These are phyloP conservation scores for Scotopteryx bipunctaria DNA, from an alignment of 2,888 invertebrate species.

Conservation along the genomic window DNA sequence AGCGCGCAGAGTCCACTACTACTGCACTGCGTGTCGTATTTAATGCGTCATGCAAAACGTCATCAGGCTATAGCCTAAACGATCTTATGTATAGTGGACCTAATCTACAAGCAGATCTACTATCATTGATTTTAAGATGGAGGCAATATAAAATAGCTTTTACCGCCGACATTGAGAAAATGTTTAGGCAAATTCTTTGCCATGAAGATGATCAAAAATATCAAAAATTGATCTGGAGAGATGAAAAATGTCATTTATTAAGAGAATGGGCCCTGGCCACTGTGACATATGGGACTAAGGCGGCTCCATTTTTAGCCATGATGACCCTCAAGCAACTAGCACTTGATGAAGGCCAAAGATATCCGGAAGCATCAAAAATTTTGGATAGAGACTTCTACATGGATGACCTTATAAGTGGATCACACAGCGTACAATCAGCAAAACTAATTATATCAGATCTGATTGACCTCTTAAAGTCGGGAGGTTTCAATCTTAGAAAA, in stretches of 20 bases:
- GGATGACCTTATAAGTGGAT: slow-evolving; percentile 19
- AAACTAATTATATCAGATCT: slow-evolving; percentile 17
- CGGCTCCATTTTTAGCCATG: slow-evolving; percentile 25
- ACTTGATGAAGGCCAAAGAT: slow-evolving; percentile 12
- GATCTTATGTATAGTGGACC: slow-evolving; percentile 36
- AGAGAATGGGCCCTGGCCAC: neutral
- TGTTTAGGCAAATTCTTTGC: slow-evolving; percentile 31
- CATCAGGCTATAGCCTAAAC: slow-evolving; percentile 31
- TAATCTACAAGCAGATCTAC: slow-evolving; percentile 29
- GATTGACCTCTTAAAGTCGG: slow-evolving; percentile 18
- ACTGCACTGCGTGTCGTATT: slow-evolving; percentile 35
- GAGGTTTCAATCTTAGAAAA: slow-evolving; percentile 32
- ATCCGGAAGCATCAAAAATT: neutral
- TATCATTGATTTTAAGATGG: slow-evolving; percentile 26
- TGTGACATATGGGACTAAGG: neutral
- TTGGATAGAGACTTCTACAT: slow-evolving; percentile 19
- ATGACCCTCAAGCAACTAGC: slow-evolving; percentile 33
- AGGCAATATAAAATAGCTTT: slow-evolving; percentile 32
- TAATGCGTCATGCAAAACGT: slow-evolving; percentile 34
- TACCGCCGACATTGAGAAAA: slow-evolving; percentile 38
- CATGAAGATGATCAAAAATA: slow-evolving; percentile 26
- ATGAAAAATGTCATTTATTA: neutral
- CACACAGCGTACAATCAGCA: slow-evolving; percentile 11
- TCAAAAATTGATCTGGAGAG: slow-evolving; percentile 38
- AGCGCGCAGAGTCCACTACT: slow-evolving; percentile 28